These are phyloP conservation scores for Antrozous pallidus DNA, from an alignment of 2,797 vertebrate species.

Conservation along the genomic window DNA sequence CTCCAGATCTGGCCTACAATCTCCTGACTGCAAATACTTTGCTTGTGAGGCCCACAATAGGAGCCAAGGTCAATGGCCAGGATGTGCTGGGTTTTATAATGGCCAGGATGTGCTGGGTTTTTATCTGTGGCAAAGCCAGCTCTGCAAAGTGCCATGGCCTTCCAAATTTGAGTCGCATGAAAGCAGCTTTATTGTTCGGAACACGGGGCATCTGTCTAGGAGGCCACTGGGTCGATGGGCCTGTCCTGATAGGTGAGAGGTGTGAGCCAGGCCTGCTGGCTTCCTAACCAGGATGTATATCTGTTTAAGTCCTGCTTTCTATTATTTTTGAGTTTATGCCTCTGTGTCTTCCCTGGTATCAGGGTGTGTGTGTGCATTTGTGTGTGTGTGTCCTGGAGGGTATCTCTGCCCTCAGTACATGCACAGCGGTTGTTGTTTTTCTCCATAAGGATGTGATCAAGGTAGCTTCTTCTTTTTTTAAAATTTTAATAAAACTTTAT, in stretches of 20 bases:
- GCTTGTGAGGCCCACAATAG: neutral
- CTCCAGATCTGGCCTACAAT: neutral
- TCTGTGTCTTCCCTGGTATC: neutral
- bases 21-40: neutral
- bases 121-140: neutral
- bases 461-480: neutral
- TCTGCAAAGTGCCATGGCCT: neutral
- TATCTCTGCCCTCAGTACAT: neutral
- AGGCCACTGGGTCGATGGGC: neutral
- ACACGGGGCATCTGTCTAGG: no score
- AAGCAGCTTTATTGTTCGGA: neutral
- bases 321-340: no score
- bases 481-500: no score
- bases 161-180: neutral
- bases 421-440: neutral
- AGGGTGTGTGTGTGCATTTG: neutral
- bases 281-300: no score
- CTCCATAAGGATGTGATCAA: constrained; percentile 9
- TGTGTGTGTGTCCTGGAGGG: neutral
- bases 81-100: neutral
- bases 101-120: neutral
- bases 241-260: neutral
- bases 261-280: neutral
- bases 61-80: neutral
- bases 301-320: no score